Base-by-base conservation (phyloP, 2,113 vertebrate species). In the Hypomesus transpacificus region DNA sequence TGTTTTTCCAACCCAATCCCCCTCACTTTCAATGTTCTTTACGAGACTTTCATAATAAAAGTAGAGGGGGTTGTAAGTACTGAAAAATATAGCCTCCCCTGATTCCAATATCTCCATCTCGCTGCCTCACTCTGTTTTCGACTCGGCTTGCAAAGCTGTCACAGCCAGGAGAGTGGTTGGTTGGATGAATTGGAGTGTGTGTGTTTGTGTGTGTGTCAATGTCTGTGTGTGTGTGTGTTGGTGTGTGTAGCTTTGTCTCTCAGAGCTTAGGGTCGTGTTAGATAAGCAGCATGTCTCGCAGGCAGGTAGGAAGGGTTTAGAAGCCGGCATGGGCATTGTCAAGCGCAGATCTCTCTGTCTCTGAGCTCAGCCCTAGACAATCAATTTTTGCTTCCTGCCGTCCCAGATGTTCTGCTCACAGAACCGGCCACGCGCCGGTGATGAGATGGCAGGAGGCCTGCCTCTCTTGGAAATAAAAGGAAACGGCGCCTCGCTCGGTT, bases 221-320 rank as follows among this genome's bases (percentile, higher is more conserved):
- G 60, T 4, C 13, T 0, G 14, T 3, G 58, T 6, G 60, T 56
- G 54, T 56, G 54, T 56, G 53, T 54, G 11, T 6, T 34, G 24
- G 31, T 46, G 39, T 46, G 39, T 11, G 39, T 21, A 6, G 22
- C 13, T 24, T n/a, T 22, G 14, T 21, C 50, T 17, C 13, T 17
- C 22, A 18, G 21, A 18, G 26, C 6, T 58, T 26, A 16, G 46
- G 46, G 31, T 34, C 31, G 7, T 9, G 39, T 1, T 9, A 46
- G 39, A 46, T 46, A 46, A 46, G 39, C 39, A 46, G 39, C 39
- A 46, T 46, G 39, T 46, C 39, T 46, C 53, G 6, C 28, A n/a
- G 22, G 54, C 7, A 34, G 75, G 71, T 73, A 71, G 73, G 74
- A 39, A 31, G 0, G 59, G 66, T 73, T 73, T 62, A 75, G 63